Percentiles rank a stretch among this genome's conserved stretches.
Evolutionary conservation across 1,140 invertebrate genomes (phyloP).

Genomic region (Lasioglossum albipes): DNA sequence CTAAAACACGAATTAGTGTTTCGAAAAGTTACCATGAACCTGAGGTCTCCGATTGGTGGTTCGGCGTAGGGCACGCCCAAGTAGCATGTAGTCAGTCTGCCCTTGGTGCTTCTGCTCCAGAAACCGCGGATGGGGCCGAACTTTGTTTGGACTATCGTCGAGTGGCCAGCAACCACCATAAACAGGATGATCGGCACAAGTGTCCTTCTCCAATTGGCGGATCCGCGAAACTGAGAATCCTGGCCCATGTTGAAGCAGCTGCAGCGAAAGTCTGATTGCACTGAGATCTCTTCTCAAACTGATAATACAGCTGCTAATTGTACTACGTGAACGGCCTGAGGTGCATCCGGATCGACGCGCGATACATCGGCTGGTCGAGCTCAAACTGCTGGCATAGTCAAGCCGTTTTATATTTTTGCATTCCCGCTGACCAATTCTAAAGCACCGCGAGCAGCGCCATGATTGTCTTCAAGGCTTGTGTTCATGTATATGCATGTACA

Average conservation of each 20-base stretch:
- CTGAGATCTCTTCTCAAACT: background rate
- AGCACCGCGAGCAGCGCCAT: too few relatives aligned
- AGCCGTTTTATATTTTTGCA: too few relatives aligned
- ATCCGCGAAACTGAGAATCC: background rate
- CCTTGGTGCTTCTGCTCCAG: slow-evolving; percentile 54
- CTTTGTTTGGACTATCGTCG: slow-evolving; percentile 51
- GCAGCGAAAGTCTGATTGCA: background rate
- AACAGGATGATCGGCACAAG: background rate
- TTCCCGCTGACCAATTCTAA: too few relatives aligned
- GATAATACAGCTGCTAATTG: background rate
- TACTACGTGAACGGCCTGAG: background rate
- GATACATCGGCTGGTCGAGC: too few relatives aligned
- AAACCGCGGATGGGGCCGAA: slow-evolving; percentile 69
- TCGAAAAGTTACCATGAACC: slow-evolving; percentile 67
- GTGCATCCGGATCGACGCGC: too few relatives aligned
- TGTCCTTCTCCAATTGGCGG: too few relatives aligned
- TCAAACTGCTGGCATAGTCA: background rate
- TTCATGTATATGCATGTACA: too few relatives aligned
- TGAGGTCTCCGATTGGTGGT: slow-evolving; percentile 66
- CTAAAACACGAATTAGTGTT: background rate
- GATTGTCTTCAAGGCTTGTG: too few relatives aligned
- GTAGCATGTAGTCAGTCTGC: slow-evolving; percentile 61
- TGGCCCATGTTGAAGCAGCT: too few relatives aligned
- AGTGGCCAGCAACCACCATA: accelerated
- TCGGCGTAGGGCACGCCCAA: slow-evolving; percentile 74